Conservation (phyloP, 2,797 vertebrate genomes). For the Oryzias dopingdopingensis region DNA sequence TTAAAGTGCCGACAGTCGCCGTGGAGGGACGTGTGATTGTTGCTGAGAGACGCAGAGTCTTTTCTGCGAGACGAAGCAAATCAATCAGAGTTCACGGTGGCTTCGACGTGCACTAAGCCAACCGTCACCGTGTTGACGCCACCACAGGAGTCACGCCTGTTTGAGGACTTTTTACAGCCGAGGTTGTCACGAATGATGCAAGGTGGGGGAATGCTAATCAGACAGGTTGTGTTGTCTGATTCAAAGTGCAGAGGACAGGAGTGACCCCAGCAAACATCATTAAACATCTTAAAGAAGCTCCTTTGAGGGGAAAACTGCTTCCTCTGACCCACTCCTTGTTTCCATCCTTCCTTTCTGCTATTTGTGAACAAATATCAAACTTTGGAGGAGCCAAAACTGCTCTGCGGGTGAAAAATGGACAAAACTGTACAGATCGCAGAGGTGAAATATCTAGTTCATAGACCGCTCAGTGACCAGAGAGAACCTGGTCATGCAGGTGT, state of each 20-base stretch:
- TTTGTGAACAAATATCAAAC: too few relatives aligned
- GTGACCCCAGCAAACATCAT: conserved; percentile 16
- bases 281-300: too few relatives aligned
- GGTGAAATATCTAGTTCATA: too few relatives aligned
- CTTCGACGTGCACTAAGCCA: conserved; percentile 6
- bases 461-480: too few relatives aligned
- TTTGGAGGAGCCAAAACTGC: too few relatives aligned
- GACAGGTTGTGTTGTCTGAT: conserved; percentile 1
- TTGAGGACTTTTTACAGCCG: conserved; percentile 19
- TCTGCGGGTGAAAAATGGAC: too few relatives aligned
- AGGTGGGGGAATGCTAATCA: conserved; percentile 1
- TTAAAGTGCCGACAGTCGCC: conserved; percentile 57
- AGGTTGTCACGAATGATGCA: conserved; percentile 30
- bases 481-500: too few relatives aligned
- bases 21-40: conserved; percentile 61
- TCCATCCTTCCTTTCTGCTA: neutral
- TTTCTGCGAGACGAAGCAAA: conserved; percentile 59
- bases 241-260: conserved; percentile 1
- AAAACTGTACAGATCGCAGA: too few relatives aligned
- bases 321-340: neutral
- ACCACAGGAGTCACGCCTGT: conserved; percentile 33
- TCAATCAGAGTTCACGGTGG: conserved; percentile 52
- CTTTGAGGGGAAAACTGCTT: neutral
- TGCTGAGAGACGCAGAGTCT: conserved; percentile 53
- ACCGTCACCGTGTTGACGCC: conserved; percentile 17